Base-by-base conservation (phyloP, 2,888 invertebrate species). In the Acanthosepion esculentum region DNA sequence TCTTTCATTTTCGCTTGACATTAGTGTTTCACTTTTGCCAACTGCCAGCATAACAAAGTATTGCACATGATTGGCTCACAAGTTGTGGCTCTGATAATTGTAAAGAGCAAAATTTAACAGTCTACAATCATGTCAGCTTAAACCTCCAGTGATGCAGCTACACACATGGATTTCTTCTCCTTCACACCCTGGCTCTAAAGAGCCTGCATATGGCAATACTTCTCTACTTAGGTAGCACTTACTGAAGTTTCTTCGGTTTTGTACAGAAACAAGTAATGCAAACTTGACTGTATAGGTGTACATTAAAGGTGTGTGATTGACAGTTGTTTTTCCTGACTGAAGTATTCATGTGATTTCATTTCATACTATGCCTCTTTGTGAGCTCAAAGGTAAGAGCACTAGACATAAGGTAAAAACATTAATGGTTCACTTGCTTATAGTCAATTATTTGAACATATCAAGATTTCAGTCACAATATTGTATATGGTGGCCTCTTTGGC, bases 211-310 rank as follows among this genome's bases (percentile, higher is more conserved):
- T 12, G 33, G 78, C 10, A 78, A 78, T 3, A 15, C n/a, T 78
- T 78, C 12, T n/a, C 78, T 78, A n/a, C 78, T 78, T 8, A 33
- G 33, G 78, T 78, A 78, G 78, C n/a, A n/a, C 78, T 78, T 78
- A n/a, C 12, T n/a, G 18, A 78, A 78, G 78, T 78, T 78, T n/a
- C 78, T n/a, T 78, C 33, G 33, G 33, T 78, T 78, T 78, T 41
- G 41, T 33, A 78, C n/a, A 78, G 78, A 78, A 78, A 78, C 78
- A 33, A 78, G 15, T 78, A 78, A 78, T 78, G 78, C 78, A 78
- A 78, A 33, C 78, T 78, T 78, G 78, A 78, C n/a, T 78, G 78
- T n/a, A n/a, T 78, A 78, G 33, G n/a, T 78, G 78, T 78, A n/a
- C n/a, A 33, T 78, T 78, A 33, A 12, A 15, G 78, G 23, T 78